Percentiles rank a stretch among this genome's conserved stretches.
Conservation (phyloP, 2,113 vertebrate species). For the Ramphastos sulfuratus region DNA sequence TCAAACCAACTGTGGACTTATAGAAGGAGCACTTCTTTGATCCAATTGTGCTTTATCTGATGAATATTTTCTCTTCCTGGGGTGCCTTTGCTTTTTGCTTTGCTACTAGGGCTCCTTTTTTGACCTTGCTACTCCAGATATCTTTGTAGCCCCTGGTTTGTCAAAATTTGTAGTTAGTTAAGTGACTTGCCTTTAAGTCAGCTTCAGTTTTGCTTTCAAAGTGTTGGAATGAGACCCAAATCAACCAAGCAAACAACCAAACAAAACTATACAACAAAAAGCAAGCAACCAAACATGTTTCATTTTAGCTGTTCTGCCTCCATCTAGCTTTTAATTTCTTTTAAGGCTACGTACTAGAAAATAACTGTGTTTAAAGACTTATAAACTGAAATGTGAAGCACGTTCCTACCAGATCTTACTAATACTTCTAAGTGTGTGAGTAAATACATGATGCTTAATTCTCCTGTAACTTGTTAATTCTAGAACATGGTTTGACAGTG, state of each 20-base stretch:
- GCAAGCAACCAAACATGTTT: background rate
- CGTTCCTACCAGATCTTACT: background rate
- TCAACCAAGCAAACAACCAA: too few species aligned
- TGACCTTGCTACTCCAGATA: background rate
- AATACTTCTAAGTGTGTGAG: background rate
- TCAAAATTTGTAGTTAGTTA: background rate
- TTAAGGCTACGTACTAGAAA: background rate
- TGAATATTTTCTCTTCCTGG: background rate
- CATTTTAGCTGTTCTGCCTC: background rate
- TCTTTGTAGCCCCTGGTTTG: background rate
- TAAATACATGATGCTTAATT: background rate
- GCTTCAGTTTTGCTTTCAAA: background rate
- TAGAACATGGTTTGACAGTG: background rate
- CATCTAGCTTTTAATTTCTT: background rate
- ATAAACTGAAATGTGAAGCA: background rate
- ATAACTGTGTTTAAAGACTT: background rate
- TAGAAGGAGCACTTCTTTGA: background rate
- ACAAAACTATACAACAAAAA: too few species aligned
- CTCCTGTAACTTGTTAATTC: background rate
- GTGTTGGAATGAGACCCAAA: background rate
- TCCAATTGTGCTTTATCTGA: background rate
- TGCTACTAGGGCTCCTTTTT: background rate
- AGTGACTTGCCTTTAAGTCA: background rate
- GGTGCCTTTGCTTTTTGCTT: background rate
- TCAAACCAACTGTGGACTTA: background rate